Evolutionary conservation across 2,888 invertebrate species (phyloP).

Genomic region (Eupithecia insigniata): DNA sequence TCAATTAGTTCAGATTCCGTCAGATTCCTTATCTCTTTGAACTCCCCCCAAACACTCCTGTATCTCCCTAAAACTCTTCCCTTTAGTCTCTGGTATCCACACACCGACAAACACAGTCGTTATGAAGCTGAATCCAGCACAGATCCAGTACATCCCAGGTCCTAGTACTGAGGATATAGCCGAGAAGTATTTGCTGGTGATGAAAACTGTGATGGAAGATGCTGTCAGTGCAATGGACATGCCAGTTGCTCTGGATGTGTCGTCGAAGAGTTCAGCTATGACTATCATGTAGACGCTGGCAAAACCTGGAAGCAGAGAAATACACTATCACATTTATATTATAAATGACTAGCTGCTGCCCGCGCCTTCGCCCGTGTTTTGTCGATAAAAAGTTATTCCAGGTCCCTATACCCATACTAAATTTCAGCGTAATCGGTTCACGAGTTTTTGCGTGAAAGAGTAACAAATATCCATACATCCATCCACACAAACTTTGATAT

Average conservation of each 20-base stretch:
- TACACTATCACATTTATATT: too few species aligned
- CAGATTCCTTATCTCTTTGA: neutral
- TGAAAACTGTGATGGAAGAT: slow-evolving; percentile 37
- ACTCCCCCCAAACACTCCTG: slow-evolving; percentile 52
- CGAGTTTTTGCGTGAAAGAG: too few species aligned
- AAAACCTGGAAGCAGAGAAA: slow-evolving; percentile 54
- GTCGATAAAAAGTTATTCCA: too few species aligned
- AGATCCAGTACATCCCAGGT: slow-evolving; percentile 41
- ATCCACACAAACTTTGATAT: too few species aligned
- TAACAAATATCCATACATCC: too few species aligned
- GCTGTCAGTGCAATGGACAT: slow-evolving; percentile 37
- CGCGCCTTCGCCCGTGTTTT: too few species aligned
- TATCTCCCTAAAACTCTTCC: slow-evolving; percentile 65
- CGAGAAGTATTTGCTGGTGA: slow-evolving; percentile 56
- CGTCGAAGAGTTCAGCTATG: slow-evolving; percentile 65
- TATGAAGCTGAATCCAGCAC: slow-evolving; percentile 50
- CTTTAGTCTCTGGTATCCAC: slow-evolving; percentile 69
- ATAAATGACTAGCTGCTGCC: too few species aligned
- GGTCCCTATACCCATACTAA: too few species aligned
- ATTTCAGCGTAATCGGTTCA: too few species aligned
- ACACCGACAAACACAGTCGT: slow-evolving; percentile 53
- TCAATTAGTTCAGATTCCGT: neutral
- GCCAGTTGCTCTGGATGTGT: slow-evolving; percentile 58
- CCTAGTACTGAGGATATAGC: slow-evolving; percentile 53
- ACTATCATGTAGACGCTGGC: slow-evolving; percentile 64